phyloP scores from a whole-genome alignment of 2,888 invertebrate genomes.

The Ypsolopha scabrella region DNA sequence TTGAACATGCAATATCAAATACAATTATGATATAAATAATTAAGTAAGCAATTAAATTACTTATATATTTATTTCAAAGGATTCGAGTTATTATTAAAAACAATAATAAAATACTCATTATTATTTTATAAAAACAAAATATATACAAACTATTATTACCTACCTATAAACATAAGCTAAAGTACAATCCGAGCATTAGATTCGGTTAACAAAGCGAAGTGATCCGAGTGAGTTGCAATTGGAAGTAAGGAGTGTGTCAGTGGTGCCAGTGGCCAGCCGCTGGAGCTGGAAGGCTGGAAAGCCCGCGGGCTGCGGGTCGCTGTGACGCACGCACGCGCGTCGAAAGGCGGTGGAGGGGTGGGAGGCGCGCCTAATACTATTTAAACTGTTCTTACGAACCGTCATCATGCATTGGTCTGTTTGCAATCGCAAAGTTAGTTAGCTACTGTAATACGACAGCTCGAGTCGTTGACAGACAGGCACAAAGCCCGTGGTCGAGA shows the following conservation, averaged over 20 bases:
- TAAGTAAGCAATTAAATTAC: too few relatives aligned
- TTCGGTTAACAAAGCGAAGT: background rate
- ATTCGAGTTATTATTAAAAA: too few relatives aligned
- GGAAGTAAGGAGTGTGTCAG: background rate
- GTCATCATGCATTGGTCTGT: constrained; percentile 77
- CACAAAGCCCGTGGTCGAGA: constrained; percentile 73
- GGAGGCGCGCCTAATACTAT: constrained; percentile 71
- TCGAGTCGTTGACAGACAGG: constrained; percentile 70
- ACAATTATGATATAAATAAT: too few relatives aligned
- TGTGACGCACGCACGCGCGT: constrained; percentile 75
- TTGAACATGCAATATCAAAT: too few relatives aligned
- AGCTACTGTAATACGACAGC: constrained; percentile 69
- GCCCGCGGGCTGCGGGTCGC: constrained; percentile 40
- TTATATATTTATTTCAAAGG: too few relatives aligned
- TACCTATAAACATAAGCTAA: too few relatives aligned
- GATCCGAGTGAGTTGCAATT: background rate
- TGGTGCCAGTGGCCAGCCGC: constrained; percentile 10
- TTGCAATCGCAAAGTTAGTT: constrained; percentile 75
- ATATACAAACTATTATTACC: too few relatives aligned
- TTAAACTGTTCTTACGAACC: constrained; percentile 75
- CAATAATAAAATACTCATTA: too few relatives aligned
- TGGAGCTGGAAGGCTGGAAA: constrained; percentile 14
- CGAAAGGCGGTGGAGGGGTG: constrained; percentile 67
- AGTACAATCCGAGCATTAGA: background rate
- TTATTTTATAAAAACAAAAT: too few relatives aligned